Evolutionary conservation across 2,113 vertebrate species (phyloP), one percentile per base, ranked within the genome.

Genomic region (Rousettus leschenaultii): DNA sequence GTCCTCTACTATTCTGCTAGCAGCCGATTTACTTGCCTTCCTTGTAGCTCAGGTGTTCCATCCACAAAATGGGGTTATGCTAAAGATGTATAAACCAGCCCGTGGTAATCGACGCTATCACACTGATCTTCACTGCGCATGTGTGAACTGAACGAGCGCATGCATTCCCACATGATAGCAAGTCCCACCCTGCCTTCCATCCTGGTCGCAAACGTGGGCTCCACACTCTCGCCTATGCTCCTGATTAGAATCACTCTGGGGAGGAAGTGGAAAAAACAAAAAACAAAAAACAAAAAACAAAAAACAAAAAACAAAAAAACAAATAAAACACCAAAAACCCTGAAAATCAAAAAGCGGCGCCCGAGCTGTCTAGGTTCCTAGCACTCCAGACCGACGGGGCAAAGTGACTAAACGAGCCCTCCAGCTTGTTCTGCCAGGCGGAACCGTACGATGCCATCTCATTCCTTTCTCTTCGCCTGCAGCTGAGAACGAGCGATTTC

Each of bases 401-500:
- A n/a, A 65, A 24, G 1, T 8, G 3, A 53, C 22, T 61, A 65
- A 19, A n/a, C 9, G 15, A 75, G 11, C 1, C 24, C 19, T 91
- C 33, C 43, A 19, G 33, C 38, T 85, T 70, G 43, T 63, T 70
- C 51, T 89, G 59, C 55, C 26, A 4, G 7, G 82, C 15, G 84
- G 6, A 53, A 38, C 0, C n/a, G 19, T 10, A 55, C 13, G n/a
- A 7, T 35, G 24, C 1, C 0, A 7, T 22, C 13, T 63, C 48
- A 43, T 65, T 48, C 13, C 16, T 21, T 51, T 70, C 74, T 26
- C 8, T 57, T 30, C 55, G 71, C 35, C 40, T 80, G 12, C 30
- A 61, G 3, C 40, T 89, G 7, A 65, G 13, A 10, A 53, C 89
- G 66, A 92, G 66, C 66, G 13, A 80, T 35, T 66, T 86, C 71